A percentile compares a stretch with the other conserved stretches of the same genome.
phyloP scores from a whole-genome alignment of 2,888 invertebrate species.

The Drosophila parthenogenetica region DNA sequence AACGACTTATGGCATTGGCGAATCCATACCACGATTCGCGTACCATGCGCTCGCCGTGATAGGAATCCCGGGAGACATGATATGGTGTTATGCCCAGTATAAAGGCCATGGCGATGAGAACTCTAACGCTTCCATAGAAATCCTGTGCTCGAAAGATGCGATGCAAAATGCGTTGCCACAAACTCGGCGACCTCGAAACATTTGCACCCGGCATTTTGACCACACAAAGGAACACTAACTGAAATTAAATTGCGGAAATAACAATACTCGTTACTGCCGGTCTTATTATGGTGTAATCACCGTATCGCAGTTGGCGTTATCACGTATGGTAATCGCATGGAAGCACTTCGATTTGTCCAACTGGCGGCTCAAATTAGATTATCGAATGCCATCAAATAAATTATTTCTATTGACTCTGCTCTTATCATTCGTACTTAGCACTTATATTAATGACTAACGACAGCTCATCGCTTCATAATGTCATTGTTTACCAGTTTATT shows the following conservation, averaged over 20 bases:
- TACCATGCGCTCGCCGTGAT: conserved; percentile 27
- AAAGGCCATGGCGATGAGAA: conserved; percentile 43
- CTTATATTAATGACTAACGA: conserved; percentile 27
- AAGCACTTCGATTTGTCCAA: conserved; percentile 12
- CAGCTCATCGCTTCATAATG: background rate
- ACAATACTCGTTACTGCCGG: conserved; percentile 1
- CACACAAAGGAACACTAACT: conserved; percentile 25
- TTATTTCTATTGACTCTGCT: conserved; percentile 6
- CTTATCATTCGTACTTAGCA: background rate
- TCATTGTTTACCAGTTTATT: conserved; percentile 18
- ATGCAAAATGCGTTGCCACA: conserved; percentile 23
- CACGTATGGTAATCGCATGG: conserved; percentile 36
- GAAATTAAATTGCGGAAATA: conserved; percentile 16
- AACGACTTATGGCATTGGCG: conserved; percentile 61
- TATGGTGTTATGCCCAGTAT: conserved; percentile 65
- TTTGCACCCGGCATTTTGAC: conserved; percentile 40
- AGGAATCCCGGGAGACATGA: conserved; percentile 27
- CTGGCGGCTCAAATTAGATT: background rate
- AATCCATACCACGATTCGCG: conserved; percentile 61
- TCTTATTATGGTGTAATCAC: conserved; percentile 14
- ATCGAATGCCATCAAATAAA: conserved; percentile 19
- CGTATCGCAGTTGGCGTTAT: conserved; percentile 51
- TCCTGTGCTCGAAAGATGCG: conserved; percentile 43
- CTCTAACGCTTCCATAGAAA: conserved; percentile 52
- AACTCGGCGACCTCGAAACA: conserved; percentile 9